Conservation (phyloP, 1,140 invertebrate species). For the Calephelis nemesis region DNA sequence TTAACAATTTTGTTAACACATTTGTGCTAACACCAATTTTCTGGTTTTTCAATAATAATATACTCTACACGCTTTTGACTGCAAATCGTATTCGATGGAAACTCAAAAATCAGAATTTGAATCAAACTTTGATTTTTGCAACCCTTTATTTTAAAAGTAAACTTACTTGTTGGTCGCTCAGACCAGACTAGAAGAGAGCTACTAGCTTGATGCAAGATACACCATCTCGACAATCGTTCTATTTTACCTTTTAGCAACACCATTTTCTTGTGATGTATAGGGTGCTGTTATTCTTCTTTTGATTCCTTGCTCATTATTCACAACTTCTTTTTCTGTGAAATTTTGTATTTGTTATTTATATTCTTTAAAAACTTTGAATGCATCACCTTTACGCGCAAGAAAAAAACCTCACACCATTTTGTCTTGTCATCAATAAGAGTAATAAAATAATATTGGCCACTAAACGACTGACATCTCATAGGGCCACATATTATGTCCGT, state of each 20-base stretch:
- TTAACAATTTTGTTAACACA: too few species aligned
- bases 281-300: slow-evolving; percentile 28
- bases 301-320: slow-evolving; percentile 30
- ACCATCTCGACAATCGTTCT: slow-evolving; percentile 34
- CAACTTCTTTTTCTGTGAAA: slow-evolving; percentile 20
- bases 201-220: slow-evolving; percentile 31
- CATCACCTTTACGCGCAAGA: slow-evolving; percentile 31
- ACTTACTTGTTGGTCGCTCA: slow-evolving; percentile 7
- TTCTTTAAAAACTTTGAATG: slow-evolving; percentile 29
- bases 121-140: slow-evolving; percentile 7
- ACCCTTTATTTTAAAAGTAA: slow-evolving; percentile 12
- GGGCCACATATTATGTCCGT: slow-evolving; percentile 34
- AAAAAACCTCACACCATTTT: slow-evolving; percentile 35
- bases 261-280: slow-evolving; percentile 30
- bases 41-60: too few species aligned
- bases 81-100: too few species aligned
- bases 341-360: slow-evolving; percentile 36
- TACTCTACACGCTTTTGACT: background rate
- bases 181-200: slow-evolving; percentile 3
- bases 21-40: too few species aligned
- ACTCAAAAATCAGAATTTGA: too few species aligned
- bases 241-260: slow-evolving; percentile 19
- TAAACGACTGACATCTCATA: slow-evolving; percentile 29
- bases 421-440: slow-evolving; percentile 38
- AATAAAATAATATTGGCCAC: slow-evolving; percentile 36